A percentile compares a stretch with the other conserved stretches of the same genome.
phyloP scores from a whole-genome alignment of 2,797 vertebrate genomes.

The Denticeps clupeoides region DNA sequence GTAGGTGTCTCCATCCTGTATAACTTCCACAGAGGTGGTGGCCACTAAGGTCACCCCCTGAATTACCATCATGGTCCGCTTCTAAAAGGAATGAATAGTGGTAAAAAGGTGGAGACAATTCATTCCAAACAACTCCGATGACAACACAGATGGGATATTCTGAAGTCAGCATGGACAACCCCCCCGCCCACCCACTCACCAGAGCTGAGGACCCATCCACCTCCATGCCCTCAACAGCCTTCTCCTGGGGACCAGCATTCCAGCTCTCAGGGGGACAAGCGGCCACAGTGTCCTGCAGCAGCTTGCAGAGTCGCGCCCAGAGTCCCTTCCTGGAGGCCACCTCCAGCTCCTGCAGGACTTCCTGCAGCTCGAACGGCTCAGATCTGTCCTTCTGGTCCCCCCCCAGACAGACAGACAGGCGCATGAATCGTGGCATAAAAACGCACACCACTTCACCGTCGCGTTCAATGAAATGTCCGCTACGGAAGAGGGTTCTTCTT shows the following conservation, averaged over 20 bases:
- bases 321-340: conserved; percentile 69
- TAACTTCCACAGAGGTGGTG: conserved; percentile 58
- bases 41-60: conserved; percentile 67
- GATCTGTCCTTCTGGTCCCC: conserved; percentile 69
- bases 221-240: conserved; percentile 51
- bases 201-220: conserved; percentile 47
- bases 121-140: too few species aligned
- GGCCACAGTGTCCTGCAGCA: conserved; percentile 59
- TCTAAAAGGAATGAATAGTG: conserved; percentile 37
- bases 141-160: too few species aligned
- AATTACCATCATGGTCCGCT: conserved; percentile 59
- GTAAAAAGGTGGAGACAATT: too few species aligned
- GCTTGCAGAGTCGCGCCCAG: conserved; percentile 63
- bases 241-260: conserved; percentile 34
- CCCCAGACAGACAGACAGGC: too few species aligned
- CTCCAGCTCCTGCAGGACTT: conserved; percentile 80
- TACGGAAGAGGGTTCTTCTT: conserved; percentile 42
- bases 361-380: conserved; percentile 72
- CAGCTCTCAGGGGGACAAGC: conserved; percentile 69
- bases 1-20: conserved; percentile 67
- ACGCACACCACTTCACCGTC: too few species aligned
- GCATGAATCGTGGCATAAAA: too few species aligned
- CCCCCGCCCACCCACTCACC: too few species aligned
- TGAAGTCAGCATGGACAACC: too few species aligned
- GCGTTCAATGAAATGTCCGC: too few species aligned